Conservation (phyloP, 2,888 invertebrate species). For the Xanthorhoe designata region DNA sequence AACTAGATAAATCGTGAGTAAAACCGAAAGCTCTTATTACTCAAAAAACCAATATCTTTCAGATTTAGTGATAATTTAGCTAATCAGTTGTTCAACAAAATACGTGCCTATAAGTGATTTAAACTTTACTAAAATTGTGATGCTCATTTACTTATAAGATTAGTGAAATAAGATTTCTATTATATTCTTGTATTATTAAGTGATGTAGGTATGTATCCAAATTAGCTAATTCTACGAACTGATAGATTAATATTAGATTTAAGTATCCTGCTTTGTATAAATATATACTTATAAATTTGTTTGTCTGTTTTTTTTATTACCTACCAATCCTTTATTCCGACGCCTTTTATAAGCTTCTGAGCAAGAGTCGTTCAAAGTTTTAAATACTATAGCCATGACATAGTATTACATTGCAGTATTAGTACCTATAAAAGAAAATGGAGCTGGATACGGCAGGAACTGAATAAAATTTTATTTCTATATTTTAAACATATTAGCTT, state of each 20-base stretch:
- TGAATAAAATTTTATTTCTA: too few species aligned
- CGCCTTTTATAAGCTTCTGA: background rate
- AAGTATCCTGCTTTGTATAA: constrained; percentile 49
- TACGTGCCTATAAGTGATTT: constrained; percentile 19
- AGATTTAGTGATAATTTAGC: too few species aligned
- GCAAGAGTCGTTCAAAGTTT: background rate
- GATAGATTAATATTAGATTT: constrained; percentile 78
- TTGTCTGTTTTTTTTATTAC: background rate
- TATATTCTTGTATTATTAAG: constrained; percentile 27
- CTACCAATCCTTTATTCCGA: background rate
- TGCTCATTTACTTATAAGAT: constrained; percentile 39
- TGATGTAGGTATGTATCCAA: constrained; percentile 43
- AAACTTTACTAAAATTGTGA: constrained; percentile 38
- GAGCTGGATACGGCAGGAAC: too few species aligned
- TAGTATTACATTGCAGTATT: too few species aligned
- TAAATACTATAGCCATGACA: too few species aligned
- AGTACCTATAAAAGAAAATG: too few species aligned
- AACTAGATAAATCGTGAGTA: too few species aligned
- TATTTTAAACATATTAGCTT: too few species aligned
- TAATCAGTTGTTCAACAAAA: too few species aligned
- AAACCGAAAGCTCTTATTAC: too few species aligned
- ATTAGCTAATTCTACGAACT: constrained; percentile 73
- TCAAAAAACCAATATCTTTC: too few species aligned
- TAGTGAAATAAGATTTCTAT: constrained; percentile 18
- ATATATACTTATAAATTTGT: constrained; percentile 17